These are phyloP conservation scores for Vanessa tameamea DNA, from an alignment of 1,140 invertebrate species.

Conservation along the genomic window DNA sequence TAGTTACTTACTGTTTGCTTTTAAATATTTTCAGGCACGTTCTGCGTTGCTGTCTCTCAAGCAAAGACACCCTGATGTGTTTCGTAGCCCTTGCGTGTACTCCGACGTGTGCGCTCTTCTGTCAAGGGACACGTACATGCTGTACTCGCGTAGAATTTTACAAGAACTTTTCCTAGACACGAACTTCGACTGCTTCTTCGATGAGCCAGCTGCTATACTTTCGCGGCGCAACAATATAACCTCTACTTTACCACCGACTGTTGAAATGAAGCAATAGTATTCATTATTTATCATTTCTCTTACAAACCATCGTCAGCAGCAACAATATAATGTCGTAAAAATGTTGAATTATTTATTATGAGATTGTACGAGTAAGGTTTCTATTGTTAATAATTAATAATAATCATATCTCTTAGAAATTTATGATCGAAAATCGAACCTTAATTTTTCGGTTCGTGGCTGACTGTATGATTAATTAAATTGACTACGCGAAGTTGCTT, in stretches of 20 bases:
- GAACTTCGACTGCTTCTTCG: slow-evolving; percentile 84
- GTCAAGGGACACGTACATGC: slow-evolving; percentile 89
- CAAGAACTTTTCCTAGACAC: slow-evolving; percentile 97
- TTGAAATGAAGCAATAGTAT: slow-evolving; percentile 33
- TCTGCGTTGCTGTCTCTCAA: slow-evolving; percentile 88
- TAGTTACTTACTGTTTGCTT: too few species aligned
- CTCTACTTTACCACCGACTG: slow-evolving; percentile 24
- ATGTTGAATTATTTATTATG: slow-evolving; percentile 8
- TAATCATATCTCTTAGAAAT: background rate
- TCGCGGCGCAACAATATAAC: slow-evolving; percentile 40
- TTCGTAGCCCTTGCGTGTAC: slow-evolving; percentile 95
- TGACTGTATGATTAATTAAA: background rate
- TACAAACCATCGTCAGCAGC: background rate
- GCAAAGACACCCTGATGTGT: slow-evolving; percentile 90
- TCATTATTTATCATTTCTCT: background rate
- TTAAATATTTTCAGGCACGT: slow-evolving; percentile 79
- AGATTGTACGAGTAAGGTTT: background rate
- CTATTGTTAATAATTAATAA: background rate
- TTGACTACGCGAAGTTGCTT: background rate
- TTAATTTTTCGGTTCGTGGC: background rate
- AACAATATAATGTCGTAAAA: background rate
- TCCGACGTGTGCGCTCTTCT: slow-evolving; percentile 93
- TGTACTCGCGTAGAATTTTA: slow-evolving; percentile 91
- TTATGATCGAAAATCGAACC: background rate
- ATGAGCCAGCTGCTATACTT: slow-evolving; percentile 65